These are phyloP conservation scores for Hirtodrosophila duncani DNA, from an alignment of 2,888 invertebrate genomes.

Conservation along the genomic window DNA sequence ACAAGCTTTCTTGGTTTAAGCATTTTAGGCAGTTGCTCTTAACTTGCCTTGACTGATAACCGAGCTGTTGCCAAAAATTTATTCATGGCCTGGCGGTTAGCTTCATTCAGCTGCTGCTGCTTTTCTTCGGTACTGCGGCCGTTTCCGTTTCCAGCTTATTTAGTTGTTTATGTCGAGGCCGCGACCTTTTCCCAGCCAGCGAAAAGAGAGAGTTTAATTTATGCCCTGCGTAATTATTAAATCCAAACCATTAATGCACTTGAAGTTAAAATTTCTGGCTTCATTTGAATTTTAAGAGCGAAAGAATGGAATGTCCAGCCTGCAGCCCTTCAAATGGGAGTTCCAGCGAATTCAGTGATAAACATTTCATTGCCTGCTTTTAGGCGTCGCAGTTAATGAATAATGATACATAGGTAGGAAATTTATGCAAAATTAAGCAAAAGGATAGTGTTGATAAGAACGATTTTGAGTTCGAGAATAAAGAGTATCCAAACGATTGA, in stretches of 20 bases:
- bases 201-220: conserved; percentile 53
- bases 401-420: no score
- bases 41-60: conserved; percentile 64
- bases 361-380: no score
- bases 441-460: no score
- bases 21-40: conserved; percentile 25
- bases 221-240: conserved; percentile 57
- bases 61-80: conserved; percentile 57
- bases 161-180: conserved; percentile 41
- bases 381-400: no score
- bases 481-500: no score
- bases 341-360: no score
- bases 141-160: conserved; percentile 37
- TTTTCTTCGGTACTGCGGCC: conserved; percentile 14
- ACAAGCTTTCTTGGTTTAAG: conserved; percentile 66
- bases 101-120: conserved; percentile 16
- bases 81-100: conserved; percentile 53
- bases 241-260: conserved; percentile 40
- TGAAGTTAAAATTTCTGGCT: no score
- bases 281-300: no score
- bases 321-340: no score
- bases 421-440: no score
- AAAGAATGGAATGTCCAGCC: no score
- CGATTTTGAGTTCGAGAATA: no score
- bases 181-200: conserved; percentile 37